These are phyloP conservation scores for Volucella inflata DNA, from an alignment of 2,888 invertebrate genomes.

Conservation along the genomic window DNA sequence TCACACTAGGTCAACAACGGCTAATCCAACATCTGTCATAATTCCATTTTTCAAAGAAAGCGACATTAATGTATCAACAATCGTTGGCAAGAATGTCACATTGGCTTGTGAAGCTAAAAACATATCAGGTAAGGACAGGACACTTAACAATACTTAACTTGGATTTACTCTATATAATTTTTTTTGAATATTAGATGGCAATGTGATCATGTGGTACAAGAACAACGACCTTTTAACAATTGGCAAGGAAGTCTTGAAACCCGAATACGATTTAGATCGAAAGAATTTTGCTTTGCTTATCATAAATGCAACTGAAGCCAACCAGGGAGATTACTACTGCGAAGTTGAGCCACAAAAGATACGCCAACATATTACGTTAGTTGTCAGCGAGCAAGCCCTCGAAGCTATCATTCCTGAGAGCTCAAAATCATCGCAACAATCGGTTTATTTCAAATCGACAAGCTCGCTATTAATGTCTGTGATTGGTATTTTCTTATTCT, in stretches of 20 bases:
- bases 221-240: slow-evolving; percentile 72
- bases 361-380: slow-evolving; percentile 73
- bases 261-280: slow-evolving; percentile 76
- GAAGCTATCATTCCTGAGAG: slow-evolving; percentile 79
- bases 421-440: slow-evolving; percentile 77
- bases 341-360: slow-evolving; percentile 76
- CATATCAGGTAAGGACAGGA: slow-evolving; percentile 33
- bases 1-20: slow-evolving; percentile 23
- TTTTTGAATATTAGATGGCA: slow-evolving; percentile 38
- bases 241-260: slow-evolving; percentile 74
- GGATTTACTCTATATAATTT: not conserved
- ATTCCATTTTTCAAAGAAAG: slow-evolving; percentile 45
- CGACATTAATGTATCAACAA: slow-evolving; percentile 36
- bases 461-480: slow-evolving; percentile 34
- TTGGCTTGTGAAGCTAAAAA: slow-evolving; percentile 51
- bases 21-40: slow-evolving; percentile 1
- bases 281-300: slow-evolving; percentile 77
- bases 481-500: slow-evolving; percentile 67
- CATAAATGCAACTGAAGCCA: slow-evolving; percentile 77
- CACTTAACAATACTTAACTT: too few relatives aligned
- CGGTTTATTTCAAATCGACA: slow-evolving; percentile 36
- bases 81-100: slow-evolving; percentile 50
- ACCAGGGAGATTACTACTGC: slow-evolving; percentile 78
- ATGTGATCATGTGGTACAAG: slow-evolving; percentile 78
- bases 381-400: slow-evolving; percentile 75